Evolutionary conservation across 2,888 invertebrate species (phyloP).

Genomic region (Scelioninae gen. 2): DNA sequence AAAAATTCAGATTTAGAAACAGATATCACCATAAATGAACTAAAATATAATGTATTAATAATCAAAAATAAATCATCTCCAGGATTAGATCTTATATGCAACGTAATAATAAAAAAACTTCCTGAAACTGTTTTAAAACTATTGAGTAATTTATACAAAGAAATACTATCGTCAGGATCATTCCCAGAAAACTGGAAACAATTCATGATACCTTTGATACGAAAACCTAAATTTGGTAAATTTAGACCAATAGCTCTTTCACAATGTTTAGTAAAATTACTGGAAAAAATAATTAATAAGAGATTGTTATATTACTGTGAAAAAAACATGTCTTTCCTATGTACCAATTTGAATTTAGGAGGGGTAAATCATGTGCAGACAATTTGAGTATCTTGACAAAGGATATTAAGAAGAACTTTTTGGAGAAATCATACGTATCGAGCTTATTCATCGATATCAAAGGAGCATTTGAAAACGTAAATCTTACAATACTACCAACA

Average conservation of each 20-base stretch:
- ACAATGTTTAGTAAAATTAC: background rate
- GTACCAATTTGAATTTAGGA: background rate
- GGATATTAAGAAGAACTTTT: background rate
- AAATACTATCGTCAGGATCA: too few species aligned
- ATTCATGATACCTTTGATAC: background rate
- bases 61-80: too few species aligned
- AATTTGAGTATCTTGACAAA: slow-evolving; percentile 1
- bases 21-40: too few species aligned
- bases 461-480: slow-evolving; percentile 22
- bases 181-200: too few species aligned
- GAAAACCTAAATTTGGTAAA: background rate
- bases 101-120: too few species aligned
- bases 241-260: background rate
- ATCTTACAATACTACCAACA: background rate
- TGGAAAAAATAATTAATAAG: background rate
- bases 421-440: background rate
- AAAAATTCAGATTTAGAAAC: too few species aligned
- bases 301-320: background rate
- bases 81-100: too few species aligned
- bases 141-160: too few species aligned
- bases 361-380: background rate
- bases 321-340: background rate
- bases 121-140: too few species aligned
- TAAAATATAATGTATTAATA: too few species aligned
- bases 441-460: slow-evolving; percentile 4